phyloP scores from a whole-genome alignment of 2,113 vertebrate species.

The Antigone vipio region DNA sequence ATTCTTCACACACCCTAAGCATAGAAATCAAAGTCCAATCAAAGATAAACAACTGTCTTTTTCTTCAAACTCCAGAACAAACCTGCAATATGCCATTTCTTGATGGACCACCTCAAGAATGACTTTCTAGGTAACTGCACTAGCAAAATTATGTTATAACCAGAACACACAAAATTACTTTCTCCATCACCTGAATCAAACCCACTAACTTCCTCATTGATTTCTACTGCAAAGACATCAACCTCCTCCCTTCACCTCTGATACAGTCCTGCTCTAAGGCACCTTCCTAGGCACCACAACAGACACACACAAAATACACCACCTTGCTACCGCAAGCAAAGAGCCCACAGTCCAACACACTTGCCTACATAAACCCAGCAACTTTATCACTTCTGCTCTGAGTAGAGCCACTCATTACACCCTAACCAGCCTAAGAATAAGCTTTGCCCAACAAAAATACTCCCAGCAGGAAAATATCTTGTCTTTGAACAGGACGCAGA shows the following conservation, averaged over 20 bases:
- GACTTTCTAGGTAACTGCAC: background rate
- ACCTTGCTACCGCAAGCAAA: background rate
- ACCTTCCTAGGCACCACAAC: background rate
- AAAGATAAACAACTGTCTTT: background rate
- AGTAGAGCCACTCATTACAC: background rate
- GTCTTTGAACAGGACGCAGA: background rate
- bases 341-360: background rate
- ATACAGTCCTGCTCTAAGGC: background rate
- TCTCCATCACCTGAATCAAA: background rate
- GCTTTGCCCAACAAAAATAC: background rate
- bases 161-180: background rate
- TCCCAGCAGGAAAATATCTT: background rate
- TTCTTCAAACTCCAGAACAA: background rate
- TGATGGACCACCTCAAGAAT: background rate
- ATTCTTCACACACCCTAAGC: background rate
- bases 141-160: background rate
- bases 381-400: background rate
- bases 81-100: background rate
- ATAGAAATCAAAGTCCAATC: background rate
- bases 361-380: background rate
- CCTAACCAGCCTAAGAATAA: background rate
- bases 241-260: background rate
- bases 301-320: fast-evolving
- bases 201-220: background rate
- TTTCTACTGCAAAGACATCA: background rate